Evolutionary conservation across 2,888 invertebrate genomes (phyloP).

Genomic region (Acanthosoma haemorrhoidale): DNA sequence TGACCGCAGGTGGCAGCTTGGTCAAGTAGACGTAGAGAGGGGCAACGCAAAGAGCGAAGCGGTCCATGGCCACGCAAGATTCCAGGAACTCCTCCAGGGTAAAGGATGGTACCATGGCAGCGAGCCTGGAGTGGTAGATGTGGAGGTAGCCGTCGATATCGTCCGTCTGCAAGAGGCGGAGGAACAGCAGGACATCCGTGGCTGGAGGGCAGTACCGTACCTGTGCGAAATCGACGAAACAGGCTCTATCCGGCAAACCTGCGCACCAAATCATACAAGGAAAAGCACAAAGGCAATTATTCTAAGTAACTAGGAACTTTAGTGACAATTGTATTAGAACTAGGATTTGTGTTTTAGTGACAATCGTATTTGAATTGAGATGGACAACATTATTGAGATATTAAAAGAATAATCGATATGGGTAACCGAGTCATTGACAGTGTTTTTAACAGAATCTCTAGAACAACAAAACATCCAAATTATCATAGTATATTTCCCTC

Average conservation of each 20-base stretch:
- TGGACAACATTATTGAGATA: too few relatives aligned
- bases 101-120: not conserved
- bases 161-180: not conserved
- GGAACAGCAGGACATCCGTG: constrained; percentile 27
- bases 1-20: constrained; percentile 9
- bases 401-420: too few relatives aligned
- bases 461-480: too few relatives aligned
- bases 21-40: constrained; percentile 32
- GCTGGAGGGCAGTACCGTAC: constrained; percentile 28
- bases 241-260: not conserved
- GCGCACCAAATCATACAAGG: too few relatives aligned
- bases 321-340: too few relatives aligned
- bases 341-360: too few relatives aligned
- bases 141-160: not conserved
- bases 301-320: too few relatives aligned
- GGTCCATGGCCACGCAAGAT: not conserved
- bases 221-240: constrained; percentile 31
- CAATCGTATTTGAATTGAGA: too few relatives aligned
- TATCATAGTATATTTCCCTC: too few relatives aligned
- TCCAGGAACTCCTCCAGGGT: constrained; percentile 19
- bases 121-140: constrained; percentile 18
- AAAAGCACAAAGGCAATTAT: too few relatives aligned
- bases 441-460: too few relatives aligned
- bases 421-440: too few relatives aligned
- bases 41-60: constrained; percentile 10